Base-by-base conservation (phyloP, 2,113 vertebrate species). In the Pomatorhinus ruficollis region DNA sequence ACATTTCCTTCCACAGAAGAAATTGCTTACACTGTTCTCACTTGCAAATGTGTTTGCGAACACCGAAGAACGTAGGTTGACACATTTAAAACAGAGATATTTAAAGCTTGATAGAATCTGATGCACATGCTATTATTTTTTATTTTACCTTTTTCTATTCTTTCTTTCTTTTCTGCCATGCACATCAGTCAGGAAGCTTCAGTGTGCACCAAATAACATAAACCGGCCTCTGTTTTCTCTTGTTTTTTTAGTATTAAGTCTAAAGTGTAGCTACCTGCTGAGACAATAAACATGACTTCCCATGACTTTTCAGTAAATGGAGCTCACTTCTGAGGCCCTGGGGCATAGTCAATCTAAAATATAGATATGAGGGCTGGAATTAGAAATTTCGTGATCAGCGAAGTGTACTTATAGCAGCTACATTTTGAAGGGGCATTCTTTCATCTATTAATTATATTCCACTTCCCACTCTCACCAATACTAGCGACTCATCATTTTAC, bases 361-460 rank as follows among this genome's bases (percentile, higher is more conserved):
- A 97, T 79, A 79, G 42, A 95, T 97, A 95, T 79, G 88, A 97
- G 89, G 87, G 63, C 66, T 93, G 75, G 83, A 98, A 97, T 96
- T 96, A 97, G 95, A 98, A 95, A 97, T 96, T 97, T 97, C 97
- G 75, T 94, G 95, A 97, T 97, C 97, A 97, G 87, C 91, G 87
- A 97, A 96, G 76, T 96, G 88, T 97, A 97, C 95, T 98, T 97
- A 95, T 56, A 97, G 87, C 87, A 97, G 88, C 76, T 94, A 90
- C 93, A 93, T 97, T 97, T 96, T 96, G 93, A 97, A 97, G 87
- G 94, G 89, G 74, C 83, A 96, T 97, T 95, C 97, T 97, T 97
- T 97, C 93, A 96, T 97, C 90, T 97, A 97, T 98, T 96, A 97
- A 97, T 97, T 96, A 96, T 89, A 83, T 91, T 95, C 64, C n/a